These are phyloP conservation scores for Silvanus unidentatus DNA, from an alignment of 2,888 invertebrate genomes.

Conservation along the genomic window DNA sequence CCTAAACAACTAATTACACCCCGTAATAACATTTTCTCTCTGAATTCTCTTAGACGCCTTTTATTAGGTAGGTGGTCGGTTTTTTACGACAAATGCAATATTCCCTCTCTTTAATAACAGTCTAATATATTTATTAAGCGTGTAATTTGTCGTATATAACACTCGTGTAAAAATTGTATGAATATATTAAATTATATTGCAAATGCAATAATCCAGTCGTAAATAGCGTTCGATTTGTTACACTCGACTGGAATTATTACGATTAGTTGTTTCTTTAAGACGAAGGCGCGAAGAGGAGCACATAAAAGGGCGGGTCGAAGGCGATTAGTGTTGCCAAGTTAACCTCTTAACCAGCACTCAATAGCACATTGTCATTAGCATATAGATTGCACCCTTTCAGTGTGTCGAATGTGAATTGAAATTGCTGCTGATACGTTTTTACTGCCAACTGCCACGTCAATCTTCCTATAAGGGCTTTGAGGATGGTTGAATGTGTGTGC, in stretches of 20 bases:
- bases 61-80: no score
- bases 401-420: constrained; percentile 35
- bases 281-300: background rate
- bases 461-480: no score
- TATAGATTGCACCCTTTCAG: constrained; percentile 45
- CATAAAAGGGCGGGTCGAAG: constrained; percentile 22
- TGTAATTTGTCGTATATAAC: no score
- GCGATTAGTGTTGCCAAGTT: constrained; percentile 42
- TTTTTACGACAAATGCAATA: no score
- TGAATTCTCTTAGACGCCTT: no score
- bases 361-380: constrained; percentile 41
- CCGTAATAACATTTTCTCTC: no score
- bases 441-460: constrained; percentile 35
- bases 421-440: constrained; percentile 38
- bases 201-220: constrained; percentile 12
- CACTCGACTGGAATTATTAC: constrained; percentile 25
- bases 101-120: no score
- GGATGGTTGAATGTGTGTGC: no score
- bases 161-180: no score
- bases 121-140: no score
- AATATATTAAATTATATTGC: no score
- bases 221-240: constrained; percentile 26
- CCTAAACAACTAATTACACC: constrained; percentile 8
- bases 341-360: constrained; percentile 40
- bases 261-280: constrained; percentile 27